Percentiles rank a stretch among this genome's conserved stretches.
These are phyloP conservation scores for Rhagonycha fulva DNA, from an alignment of 2,888 invertebrate genomes.

Conservation along the genomic window DNA sequence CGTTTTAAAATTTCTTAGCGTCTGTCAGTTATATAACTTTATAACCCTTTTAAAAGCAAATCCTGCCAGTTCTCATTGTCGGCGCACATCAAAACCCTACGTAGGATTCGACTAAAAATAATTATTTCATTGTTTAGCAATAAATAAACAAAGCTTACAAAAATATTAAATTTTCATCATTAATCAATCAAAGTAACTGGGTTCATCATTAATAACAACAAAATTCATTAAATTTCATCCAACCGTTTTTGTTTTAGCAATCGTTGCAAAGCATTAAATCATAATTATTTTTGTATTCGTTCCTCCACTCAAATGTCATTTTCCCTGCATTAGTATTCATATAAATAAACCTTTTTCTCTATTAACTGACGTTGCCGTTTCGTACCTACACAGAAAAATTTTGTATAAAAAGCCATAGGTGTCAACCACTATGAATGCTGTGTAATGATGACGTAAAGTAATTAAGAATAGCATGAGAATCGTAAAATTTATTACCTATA, in stretches of 20 bases:
- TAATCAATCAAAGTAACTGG: background rate
- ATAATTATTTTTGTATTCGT: slow-evolving; percentile 22
- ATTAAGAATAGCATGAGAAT: slow-evolving; percentile 22
- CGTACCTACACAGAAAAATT: background rate
- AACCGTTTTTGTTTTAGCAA: slow-evolving; percentile 8
- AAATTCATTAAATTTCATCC: background rate
- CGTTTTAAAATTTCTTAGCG: background rate
- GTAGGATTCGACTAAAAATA: background rate
- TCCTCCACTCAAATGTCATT: slow-evolving; percentile 10
- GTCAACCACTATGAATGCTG: slow-evolving; percentile 11
- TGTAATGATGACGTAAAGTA: slow-evolving; percentile 24
- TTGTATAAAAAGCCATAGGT: background rate
- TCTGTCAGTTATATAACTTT: slow-evolving; percentile 4
- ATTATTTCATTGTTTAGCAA: slow-evolving; percentile 8
- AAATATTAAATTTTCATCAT: background rate
- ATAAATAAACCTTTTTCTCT: background rate
- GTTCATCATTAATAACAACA: slow-evolving; percentile 12
- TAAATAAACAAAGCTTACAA: slow-evolving; percentile 6
- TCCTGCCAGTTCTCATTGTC: slow-evolving; percentile 1
- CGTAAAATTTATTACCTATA: slow-evolving; percentile 21
- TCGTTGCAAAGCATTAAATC: slow-evolving; percentile 15
- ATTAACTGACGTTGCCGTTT: background rate
- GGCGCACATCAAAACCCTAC: background rate
- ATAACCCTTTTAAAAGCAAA: slow-evolving; percentile 4
- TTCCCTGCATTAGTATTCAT: slow-evolving; percentile 3